Percentiles rank a stretch among this genome's conserved stretches.
phyloP scores from a whole-genome alignment of 2,797 vertebrate species.

The Setipinna tenuifilis region DNA sequence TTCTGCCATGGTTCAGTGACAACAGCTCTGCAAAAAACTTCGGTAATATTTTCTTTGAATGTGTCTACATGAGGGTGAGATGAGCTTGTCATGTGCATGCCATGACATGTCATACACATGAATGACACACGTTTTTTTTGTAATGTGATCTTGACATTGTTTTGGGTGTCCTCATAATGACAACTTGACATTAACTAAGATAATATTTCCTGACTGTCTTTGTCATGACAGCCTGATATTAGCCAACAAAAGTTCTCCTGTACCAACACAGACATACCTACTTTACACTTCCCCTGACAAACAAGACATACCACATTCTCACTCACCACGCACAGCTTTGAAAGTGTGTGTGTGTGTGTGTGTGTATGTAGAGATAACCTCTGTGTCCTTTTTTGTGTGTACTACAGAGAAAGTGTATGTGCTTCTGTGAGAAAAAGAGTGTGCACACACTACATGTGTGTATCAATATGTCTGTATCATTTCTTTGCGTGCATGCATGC shows the following conservation, averaged over 20 bases:
- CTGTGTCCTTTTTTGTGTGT: too few relatives aligned
- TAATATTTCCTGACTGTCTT: too few relatives aligned
- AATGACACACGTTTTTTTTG: too few relatives aligned
- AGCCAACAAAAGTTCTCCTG: not conserved
- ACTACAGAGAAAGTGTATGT: not conserved
- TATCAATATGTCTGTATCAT: not conserved
- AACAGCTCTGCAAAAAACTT: not conserved
- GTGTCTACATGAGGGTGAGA: too few relatives aligned
- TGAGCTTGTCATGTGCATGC: too few relatives aligned
- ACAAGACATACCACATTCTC: constrained; percentile 9
- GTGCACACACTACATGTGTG: not conserved
- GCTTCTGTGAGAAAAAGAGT: not conserved
- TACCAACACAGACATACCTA: constrained; percentile 9
- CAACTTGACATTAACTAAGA: too few relatives aligned
- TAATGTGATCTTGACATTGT: too few relatives aligned
- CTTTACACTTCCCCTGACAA: not conserved
- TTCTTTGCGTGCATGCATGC: not conserved
- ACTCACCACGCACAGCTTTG: not conserved
- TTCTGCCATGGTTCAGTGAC: not conserved
- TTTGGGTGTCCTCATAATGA: too few relatives aligned
- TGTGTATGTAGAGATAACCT: not conserved
- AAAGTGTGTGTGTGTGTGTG: not conserved
- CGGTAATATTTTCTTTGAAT: too few relatives aligned
- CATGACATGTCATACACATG: too few relatives aligned
- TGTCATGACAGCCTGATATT: too few relatives aligned